Base-by-base conservation (phyloP, 1,140 invertebrate species). In the Protaetia brevitarsis region DNA sequence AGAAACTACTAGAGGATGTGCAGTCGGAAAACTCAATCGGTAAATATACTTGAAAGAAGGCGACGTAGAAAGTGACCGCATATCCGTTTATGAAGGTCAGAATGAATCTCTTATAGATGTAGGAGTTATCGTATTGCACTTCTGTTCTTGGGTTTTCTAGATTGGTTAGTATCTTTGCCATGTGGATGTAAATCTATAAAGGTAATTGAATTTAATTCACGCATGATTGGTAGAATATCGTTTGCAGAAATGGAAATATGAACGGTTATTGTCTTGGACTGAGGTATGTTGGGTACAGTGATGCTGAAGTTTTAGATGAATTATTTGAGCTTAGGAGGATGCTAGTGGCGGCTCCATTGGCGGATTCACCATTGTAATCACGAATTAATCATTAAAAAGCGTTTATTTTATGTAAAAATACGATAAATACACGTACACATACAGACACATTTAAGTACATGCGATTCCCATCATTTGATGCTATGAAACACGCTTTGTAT, bases 1-100 rank as follows among this genome's bases (percentile, higher is more conserved):
- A 51, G 57, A 51, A 16, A 57, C n/a, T n/a, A 61, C 31, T 45
- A 34, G 31, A 11, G 60, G 28, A 34, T 5, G 11, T 66, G 41
- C 23, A 69, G 61, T 10, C 36, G n/a, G n/a, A n/a, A 26, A 61
- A 29, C 26, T 30, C 34, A 45, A 41, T 5, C 10, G 16, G 36
- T 8, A 10, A 2, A 5, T 26, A 67, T 67, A 74, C 96, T 78
- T 98, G 98, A 69, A 98, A 89, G 80, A 99, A 98, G 0, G 95
- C 96, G 71, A 99, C 95, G 76, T 99, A 99, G 81, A 99, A 96
- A 75, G 98, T 94, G 1, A 95, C 96, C 11, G 95, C 91, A 79
- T 98, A 99, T 78, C 97, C 98, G 79, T 99, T 99, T 28, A 98
- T 91, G 82, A 99, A 99, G 81, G 97, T 94, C 41, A 99, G 86